phyloP scores from a whole-genome alignment of 2,888 invertebrate genomes.

The Acrocera orbiculus region DNA sequence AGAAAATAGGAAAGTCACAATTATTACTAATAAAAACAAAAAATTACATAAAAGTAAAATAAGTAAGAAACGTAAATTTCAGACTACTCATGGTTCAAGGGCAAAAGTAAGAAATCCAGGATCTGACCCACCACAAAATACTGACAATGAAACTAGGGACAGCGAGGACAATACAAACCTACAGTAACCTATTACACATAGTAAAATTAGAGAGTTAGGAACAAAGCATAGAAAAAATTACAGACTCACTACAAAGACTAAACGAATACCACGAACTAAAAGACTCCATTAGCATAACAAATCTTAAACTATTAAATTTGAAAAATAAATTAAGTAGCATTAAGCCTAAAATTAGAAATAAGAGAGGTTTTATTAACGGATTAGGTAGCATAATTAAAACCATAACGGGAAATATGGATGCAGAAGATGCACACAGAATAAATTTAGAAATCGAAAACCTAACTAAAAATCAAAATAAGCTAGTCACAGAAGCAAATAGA shows the following conservation, averaged over 20 bases:
- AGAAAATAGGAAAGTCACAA: too few relatives aligned
- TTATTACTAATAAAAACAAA: too few relatives aligned
- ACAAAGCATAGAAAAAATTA: conserved; percentile 5
- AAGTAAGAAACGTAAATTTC: too few relatives aligned
- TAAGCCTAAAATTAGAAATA: neutral
- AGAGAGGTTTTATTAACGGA: conserved; percentile 3
- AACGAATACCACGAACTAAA: neutral
- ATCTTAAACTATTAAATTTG: conserved; percentile 3
- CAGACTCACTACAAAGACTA: conserved; percentile 1
- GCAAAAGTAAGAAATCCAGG: neutral
- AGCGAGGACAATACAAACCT: neutral
- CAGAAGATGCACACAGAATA: conserved; percentile 1
- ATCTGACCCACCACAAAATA: neutral
- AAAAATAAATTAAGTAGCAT: conserved; percentile 1
- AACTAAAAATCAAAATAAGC: conserved; percentile 2
- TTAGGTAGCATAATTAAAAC: conserved; percentile 5
- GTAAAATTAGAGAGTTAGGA: conserved; percentile 4
- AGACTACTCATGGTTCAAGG: neutral
- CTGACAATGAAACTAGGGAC: neutral
- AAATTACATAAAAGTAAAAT: too few relatives aligned
- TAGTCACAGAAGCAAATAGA: conserved; percentile 5
- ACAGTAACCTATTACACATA: conserved; percentile 1
- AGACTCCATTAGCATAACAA: conserved; percentile 5
- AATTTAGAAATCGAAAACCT: conserved; percentile 4
- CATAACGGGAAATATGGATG: conserved; percentile 8